Evolutionary conservation across 2,888 invertebrate species (phyloP).

Genomic region (Tortrix viridana): DNA sequence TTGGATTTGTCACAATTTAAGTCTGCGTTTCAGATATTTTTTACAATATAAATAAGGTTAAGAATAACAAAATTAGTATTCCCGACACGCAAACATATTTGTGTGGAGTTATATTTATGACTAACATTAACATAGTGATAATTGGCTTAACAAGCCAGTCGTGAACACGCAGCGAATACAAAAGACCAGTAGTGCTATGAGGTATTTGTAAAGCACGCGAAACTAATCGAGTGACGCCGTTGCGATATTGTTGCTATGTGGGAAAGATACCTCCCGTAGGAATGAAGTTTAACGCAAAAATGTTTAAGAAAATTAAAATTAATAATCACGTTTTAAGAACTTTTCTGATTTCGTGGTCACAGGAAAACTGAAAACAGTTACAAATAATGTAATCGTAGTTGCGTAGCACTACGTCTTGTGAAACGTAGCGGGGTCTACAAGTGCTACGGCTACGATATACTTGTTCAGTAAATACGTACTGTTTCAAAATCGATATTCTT

Average conservation of each 20-base stretch:
- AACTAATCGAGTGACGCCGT: neutral
- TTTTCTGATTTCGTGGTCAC: too few species aligned
- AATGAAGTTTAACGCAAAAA: too few species aligned
- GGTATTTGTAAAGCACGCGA: neutral
- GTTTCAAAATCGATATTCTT: neutral
- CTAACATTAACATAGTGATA: slow-evolving; percentile 34
- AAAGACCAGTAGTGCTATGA: slow-evolving; percentile 12
- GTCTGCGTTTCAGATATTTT: slow-evolving; percentile 1
- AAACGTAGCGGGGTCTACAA: slow-evolving; percentile 12
- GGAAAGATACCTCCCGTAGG: too few species aligned
- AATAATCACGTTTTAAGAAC: too few species aligned
- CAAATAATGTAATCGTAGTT: neutral
- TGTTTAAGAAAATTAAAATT: too few species aligned
- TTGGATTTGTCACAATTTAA: neutral
- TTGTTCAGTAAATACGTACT: neutral
- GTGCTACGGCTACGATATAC: slow-evolving; percentile 5
- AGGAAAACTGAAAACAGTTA: too few species aligned
- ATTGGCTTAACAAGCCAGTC: slow-evolving; percentile 35
- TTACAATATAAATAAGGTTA: neutral
- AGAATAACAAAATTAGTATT: slow-evolving; percentile 30
- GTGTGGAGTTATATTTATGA: slow-evolving; percentile 34
- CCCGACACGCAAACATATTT: slow-evolving; percentile 37
- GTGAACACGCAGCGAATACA: slow-evolving; percentile 25
- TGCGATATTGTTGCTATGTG: slow-evolving; percentile 17
- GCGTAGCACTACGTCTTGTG: neutral